Conservation (phyloP, 2,888 invertebrate species). For the Drosophila koepferae region DNA sequence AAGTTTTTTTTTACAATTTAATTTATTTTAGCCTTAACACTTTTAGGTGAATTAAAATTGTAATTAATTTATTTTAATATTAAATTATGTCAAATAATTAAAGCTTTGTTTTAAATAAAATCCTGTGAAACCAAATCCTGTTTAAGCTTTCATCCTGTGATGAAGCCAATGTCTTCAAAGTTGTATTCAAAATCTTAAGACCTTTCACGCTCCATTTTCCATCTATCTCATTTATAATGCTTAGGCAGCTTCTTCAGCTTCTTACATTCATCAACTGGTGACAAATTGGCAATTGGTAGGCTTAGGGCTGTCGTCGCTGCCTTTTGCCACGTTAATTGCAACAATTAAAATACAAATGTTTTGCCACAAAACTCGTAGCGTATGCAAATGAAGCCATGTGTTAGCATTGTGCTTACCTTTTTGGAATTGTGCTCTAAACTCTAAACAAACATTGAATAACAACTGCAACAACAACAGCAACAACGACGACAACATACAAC, state of each 20-base stretch:
- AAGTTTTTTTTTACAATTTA: too few species aligned
- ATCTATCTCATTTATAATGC: slow-evolving; percentile 8
- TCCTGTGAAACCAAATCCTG: too few species aligned
- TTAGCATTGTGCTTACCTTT: slow-evolving; percentile 52
- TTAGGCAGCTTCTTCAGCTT: background rate
- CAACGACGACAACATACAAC: slow-evolving; percentile 9
- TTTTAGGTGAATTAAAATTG: too few species aligned
- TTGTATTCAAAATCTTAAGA: background rate
- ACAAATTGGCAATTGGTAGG: slow-evolving; percentile 51
- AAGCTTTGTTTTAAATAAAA: too few species aligned
- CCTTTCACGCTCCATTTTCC: background rate
- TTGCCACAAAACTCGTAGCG: slow-evolving; percentile 65
- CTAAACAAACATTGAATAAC: slow-evolving; percentile 64
- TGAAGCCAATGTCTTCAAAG: too few species aligned
- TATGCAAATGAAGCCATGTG: slow-evolving; percentile 75
- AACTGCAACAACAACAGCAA: slow-evolving; percentile 52
- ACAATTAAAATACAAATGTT: slow-evolving; percentile 76
- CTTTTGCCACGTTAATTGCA: slow-evolving; percentile 64
- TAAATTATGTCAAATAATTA: too few species aligned
- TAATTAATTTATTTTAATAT: too few species aligned
- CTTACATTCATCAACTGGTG: slow-evolving; percentile 35
- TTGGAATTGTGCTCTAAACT: slow-evolving; percentile 50
- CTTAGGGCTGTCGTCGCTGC: slow-evolving; percentile 1
- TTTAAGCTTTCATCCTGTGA: too few species aligned
- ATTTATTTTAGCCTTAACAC: too few species aligned